A percentile compares a stretch with the other conserved stretches of the same genome.
These are phyloP conservation scores for Hydrolagus affinis DNA, from an alignment of 2,113 vertebrate species.

Conservation along the genomic window DNA sequence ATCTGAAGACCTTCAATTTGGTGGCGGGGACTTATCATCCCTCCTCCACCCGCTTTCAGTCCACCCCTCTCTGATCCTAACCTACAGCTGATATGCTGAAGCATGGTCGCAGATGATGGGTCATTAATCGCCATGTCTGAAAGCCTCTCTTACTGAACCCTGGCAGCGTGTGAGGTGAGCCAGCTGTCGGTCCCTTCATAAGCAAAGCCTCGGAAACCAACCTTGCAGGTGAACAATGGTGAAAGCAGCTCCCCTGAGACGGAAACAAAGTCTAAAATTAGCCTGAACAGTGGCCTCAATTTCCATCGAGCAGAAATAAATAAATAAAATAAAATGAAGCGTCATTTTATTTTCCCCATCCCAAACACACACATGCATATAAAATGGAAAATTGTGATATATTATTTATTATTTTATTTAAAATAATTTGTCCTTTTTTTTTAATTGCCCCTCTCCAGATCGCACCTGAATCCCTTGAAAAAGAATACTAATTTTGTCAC, in stretches of 20 bases:
- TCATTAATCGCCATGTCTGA: not conserved
- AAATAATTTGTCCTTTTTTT: too few species aligned
- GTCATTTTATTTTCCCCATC: not conserved
- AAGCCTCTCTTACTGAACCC: not conserved
- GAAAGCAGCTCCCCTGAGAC: not conserved
- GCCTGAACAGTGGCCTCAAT: not conserved
- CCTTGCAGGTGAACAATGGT: not conserved
- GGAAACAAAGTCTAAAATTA: not conserved
- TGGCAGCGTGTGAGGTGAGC: not conserved
- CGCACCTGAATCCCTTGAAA: too few species aligned
- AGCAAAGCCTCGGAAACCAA: not conserved
- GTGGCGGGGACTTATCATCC: too few species aligned
- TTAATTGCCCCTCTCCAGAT: too few species aligned
- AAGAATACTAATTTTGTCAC: too few species aligned
- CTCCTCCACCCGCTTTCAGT: too few species aligned
- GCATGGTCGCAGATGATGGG: not conserved
- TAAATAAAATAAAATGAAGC: constrained; percentile 7
- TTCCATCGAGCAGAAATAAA: not conserved
- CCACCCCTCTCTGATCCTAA: not conserved
- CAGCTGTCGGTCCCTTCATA: not conserved
- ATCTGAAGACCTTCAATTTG: too few species aligned
- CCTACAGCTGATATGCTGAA: not conserved
- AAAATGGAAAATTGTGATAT: too few species aligned
- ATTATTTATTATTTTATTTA: too few species aligned
- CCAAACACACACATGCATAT: too few species aligned